Base-by-base conservation (phyloP, 2,113 vertebrate species). In the Mus spicilegus region DNA sequence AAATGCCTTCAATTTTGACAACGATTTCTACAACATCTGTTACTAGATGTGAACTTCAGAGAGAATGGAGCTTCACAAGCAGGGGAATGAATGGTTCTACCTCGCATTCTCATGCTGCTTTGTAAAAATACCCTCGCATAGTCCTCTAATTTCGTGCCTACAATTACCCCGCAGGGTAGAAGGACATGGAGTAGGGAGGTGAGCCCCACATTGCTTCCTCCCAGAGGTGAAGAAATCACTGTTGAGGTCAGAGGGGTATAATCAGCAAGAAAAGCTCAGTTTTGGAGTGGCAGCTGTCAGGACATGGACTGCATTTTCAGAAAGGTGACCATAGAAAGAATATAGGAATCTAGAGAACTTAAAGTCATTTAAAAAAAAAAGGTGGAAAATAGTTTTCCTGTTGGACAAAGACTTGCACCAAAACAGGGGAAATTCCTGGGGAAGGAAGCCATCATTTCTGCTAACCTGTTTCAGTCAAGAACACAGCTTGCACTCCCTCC, bases 1-100 rank as follows among this genome's bases (percentile, higher is more conserved):
- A 14, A 14, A 77, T 91, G 39, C 61, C 39, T 24, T 96, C 95
- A 84, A 87, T 89, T 30, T 85, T 94, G 58, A 92, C 39, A 90
- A 94, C 69, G 9, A 95, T 94, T 67, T 94, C 28, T 92, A 75
- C 93, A 89, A 39, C 5, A 24, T 81, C 49, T 33, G 22, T 75
- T 78, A 93, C n/a, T 95, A 95, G 92, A 72, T 76, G 8, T 85
- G 78, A 95, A 81, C 63, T 89, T 94, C 42, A 80, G 76, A 93
- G 94, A 84, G 81, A 94, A 65, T 16, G 76, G 82, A 87, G 46
- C 46, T 96, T 96, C 75, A 84, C 49, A 51, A 84, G 69, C 19
- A 90, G 90, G 90, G 65, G 19, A 86, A 72, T 42, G 36, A 73
- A 81, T 90, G 76, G 63, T 78, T 28, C 72, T 86, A 46, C 80